Base-by-base conservation (phyloP, 37 sponge, comb jelly and placozoan genomes). In the Petrosia ficiformis region DNA sequence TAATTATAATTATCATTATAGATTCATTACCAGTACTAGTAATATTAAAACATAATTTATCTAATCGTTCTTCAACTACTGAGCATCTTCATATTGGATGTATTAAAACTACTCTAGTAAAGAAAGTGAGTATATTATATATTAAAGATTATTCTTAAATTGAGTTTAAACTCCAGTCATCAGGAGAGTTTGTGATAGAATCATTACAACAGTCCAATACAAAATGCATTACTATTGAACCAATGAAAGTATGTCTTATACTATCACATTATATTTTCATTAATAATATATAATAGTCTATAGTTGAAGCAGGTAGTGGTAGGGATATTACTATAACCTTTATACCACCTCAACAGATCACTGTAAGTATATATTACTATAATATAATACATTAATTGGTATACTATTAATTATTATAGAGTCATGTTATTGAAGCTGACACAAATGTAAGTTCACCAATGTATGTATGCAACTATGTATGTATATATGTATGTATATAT, bases 141-240 rank as follows among this genome's bases (percentile, higher is more conserved):
- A n/a, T n/a, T n/a, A n/a, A n/a, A n/a, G n/a, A n/a, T n/a, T n/a
- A n/a, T n/a, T n/a, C n/a, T n/a, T n/a, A n/a, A n/a, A n/a, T n/a
- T n/a, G n/a, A n/a, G n/a, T n/a, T n/a, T n/a, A n/a, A n/a, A n/a
- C n/a, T n/a, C n/a, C n/a, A n/a, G n/a, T n/a, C n/a, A n/a, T n/a
- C n/a, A 48, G 93, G 93, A 5, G 93, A 92, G 26, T 88, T 81
- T 70, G 41, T 57, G 33, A 77, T 92, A 73, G 93, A 92, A 1
- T 57, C 93, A 5, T 59, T 87, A n/a, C 56, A 72, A 32, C 71
- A 73, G 29, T 66, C 68, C 42, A 44, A 57, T 33, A 56, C 86
- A 4, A 92, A 88, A 65, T 37, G 28, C 70, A 88, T 92, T 67
- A 56, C 87, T 5, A 72, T 87, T 73, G 86, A 88, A 16, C 75